Percentiles rank a stretch among this genome's conserved stretches.
Conservation (phyloP, 2,113 vertebrate genomes). For the Anoplopoma fimbria region DNA sequence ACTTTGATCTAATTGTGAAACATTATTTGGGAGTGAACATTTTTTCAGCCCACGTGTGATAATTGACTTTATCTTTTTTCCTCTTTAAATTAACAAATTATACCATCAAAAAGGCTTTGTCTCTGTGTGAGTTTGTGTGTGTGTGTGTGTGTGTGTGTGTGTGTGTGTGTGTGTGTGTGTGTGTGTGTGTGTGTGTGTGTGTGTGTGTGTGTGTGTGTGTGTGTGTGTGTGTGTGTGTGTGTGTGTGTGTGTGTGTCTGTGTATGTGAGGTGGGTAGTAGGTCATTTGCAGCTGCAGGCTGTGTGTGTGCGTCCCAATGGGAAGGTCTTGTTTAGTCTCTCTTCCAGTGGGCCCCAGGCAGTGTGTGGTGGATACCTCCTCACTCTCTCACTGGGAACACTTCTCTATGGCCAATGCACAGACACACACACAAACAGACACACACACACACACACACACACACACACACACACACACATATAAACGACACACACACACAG, state of each 20-base stretch:
- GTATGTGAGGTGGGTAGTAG: conserved; percentile 83
- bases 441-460: conserved; percentile 32
- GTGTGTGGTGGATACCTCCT: conserved; percentile 87
- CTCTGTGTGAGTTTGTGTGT: conserved; percentile 39
- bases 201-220: conserved; percentile 24
- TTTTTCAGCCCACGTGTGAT: conserved; percentile 58
- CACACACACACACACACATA: conserved; percentile 23
- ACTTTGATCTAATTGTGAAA: conserved; percentile 61
- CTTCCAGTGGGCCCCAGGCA: conserved; percentile 88
- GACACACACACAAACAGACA: conserved; percentile 28
- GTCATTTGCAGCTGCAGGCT: conserved; percentile 86
- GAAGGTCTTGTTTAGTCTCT: conserved; percentile 92
- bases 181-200: conserved; percentile 60
- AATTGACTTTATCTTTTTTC: conserved; percentile 50
- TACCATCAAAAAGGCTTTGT: conserved; percentile 66
- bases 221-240: conserved; percentile 14
- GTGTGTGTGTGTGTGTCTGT: conserved; percentile 55
- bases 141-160: conserved; percentile 12
- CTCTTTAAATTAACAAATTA: conserved; percentile 69
- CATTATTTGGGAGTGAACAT: conserved; percentile 45
- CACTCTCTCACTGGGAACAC: conserved; percentile 86
- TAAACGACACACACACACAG: conserved; percentile 21
- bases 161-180: conserved; percentile 35
- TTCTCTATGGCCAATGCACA: conserved; percentile 71
- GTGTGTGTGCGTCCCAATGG: conserved; percentile 84